These are phyloP conservation scores for Echiichthys vipera DNA, from an alignment of 2,797 vertebrate species.

Conservation along the genomic window DNA sequence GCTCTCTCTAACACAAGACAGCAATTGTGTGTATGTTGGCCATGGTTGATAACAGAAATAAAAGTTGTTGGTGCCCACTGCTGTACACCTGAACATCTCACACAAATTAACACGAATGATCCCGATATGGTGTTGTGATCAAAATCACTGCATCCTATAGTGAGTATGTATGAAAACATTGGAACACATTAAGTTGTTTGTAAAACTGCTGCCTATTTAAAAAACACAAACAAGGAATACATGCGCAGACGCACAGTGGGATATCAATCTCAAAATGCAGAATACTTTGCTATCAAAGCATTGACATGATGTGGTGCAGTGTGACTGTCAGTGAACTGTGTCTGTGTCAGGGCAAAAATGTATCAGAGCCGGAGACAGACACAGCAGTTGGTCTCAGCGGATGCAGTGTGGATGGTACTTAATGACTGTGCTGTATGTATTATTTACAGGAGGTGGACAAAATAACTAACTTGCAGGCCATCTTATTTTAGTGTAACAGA, in stretches of 20 bases:
- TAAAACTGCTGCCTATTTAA: constrained; percentile 10
- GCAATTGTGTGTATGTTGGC: too few relatives aligned
- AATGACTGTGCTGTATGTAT: constrained; percentile 40
- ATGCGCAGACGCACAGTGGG: constrained; percentile 46
- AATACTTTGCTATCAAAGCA: constrained; percentile 63
- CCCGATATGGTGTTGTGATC: too few relatives aligned
- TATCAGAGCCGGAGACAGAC: constrained; percentile 47
- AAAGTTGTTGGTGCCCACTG: too few relatives aligned
- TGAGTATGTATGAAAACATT: not conserved
- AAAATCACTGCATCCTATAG: not conserved
- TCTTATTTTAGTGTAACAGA: not conserved
- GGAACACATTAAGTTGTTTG: constrained; percentile 36
- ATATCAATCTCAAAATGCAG: constrained; percentile 51
- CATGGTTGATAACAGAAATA: too few relatives aligned
- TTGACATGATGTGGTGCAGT: constrained; percentile 52
- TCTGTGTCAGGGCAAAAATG: constrained; percentile 36
- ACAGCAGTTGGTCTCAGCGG: constrained; percentile 43
- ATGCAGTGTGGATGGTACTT: constrained; percentile 11
- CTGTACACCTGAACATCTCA: too few relatives aligned
- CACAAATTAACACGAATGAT: too few relatives aligned
- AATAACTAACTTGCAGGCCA: constrained; percentile 21
- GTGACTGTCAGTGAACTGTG: constrained; percentile 45
- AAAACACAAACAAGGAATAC: constrained; percentile 31
- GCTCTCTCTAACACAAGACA: too few relatives aligned
- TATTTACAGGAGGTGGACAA: constrained; percentile 50